phyloP scores from a whole-genome alignment of 2,113 vertebrate genomes.

The Miniopterus natalensis region DNA sequence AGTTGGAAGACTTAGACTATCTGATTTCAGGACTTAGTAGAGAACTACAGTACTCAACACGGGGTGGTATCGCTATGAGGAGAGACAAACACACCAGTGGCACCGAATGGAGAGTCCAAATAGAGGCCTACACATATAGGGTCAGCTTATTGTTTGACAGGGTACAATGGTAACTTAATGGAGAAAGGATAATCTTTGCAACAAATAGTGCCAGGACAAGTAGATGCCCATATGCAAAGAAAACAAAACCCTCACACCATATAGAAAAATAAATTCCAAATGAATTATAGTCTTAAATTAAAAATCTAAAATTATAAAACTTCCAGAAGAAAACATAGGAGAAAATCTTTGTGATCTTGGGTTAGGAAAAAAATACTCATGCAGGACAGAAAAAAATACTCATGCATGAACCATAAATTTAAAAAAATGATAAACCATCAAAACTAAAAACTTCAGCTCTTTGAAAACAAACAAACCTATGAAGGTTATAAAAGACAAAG shows the following conservation, averaged over 20 bases:
- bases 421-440: not conserved
- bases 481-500: not conserved
- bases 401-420: not conserved
- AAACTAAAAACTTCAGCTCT: conserved; percentile 8
- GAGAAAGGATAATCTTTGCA: not conserved
- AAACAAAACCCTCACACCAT: not conserved
- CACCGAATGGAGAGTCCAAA: not conserved
- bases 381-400: not conserved
- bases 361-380: not conserved
- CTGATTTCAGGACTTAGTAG: conserved; percentile 18
- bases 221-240: not conserved
- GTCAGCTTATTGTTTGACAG: conserved; percentile 23
- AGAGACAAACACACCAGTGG: not conserved
- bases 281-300: not conserved
- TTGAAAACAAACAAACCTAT: not conserved
- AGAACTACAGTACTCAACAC: not conserved
- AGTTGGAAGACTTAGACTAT: not conserved
- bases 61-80: not conserved
- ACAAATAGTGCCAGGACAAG: not conserved
- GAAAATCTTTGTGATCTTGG: not conserved
- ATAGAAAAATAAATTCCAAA: conserved; percentile 35
- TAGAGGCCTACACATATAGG: not conserved
- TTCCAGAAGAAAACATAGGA: not conserved
- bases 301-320: conserved; percentile 21
- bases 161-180: conserved; percentile 5